Base-by-base conservation (phyloP, 2,888 invertebrate species). In the Endotricha flammealis region DNA sequence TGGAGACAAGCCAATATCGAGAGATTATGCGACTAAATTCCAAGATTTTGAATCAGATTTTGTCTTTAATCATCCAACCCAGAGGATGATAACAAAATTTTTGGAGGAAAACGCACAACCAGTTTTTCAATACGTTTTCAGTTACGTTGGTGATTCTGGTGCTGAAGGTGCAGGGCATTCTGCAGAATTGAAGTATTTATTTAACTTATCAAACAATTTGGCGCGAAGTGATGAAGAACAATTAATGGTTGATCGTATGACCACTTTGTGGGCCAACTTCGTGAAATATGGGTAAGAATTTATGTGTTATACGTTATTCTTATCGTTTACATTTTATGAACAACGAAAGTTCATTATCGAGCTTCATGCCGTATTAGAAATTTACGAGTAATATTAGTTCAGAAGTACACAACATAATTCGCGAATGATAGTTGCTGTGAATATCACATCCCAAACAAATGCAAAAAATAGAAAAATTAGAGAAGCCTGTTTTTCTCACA, bases 211-310 rank as follows among this genome's bases (percentile, higher is more conserved):
- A 8, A 41, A 42, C 1, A 39, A 44, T 13, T 16, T 6, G 16
- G 33, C 44, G 3, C 47, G 44, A 30, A 61, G 55, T 43, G 64
- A 66, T 10, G 55, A 64, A 9, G 75, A 75, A 29, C 55, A 69
- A 43, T 30, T 74, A 3, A 52, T 81, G 13, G 49, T 54, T 4
- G 66, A 79, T 25, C 68, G 73, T 8, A 61, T 83, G 10, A 66
- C 72, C 9, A 65, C 64, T 10, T 47, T 85, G 37, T 85, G 85
- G 85, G 46, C 74, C 0, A 83, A 85, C 47, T 85, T 85, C 35
- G 64, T 85, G 2, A 85, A 83, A 65, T 69, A 64, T 43, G 85
- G 82, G 85, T 85, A 60, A 64, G 66, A 53, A 22, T 8, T 13
- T 11, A 16, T 14, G 23, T 12, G 8, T 17, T 12, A 38, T 23